Evolutionary conservation across 2,113 vertebrate species (phyloP).

Genomic region (Romanogobio albipinnatus): DNA sequence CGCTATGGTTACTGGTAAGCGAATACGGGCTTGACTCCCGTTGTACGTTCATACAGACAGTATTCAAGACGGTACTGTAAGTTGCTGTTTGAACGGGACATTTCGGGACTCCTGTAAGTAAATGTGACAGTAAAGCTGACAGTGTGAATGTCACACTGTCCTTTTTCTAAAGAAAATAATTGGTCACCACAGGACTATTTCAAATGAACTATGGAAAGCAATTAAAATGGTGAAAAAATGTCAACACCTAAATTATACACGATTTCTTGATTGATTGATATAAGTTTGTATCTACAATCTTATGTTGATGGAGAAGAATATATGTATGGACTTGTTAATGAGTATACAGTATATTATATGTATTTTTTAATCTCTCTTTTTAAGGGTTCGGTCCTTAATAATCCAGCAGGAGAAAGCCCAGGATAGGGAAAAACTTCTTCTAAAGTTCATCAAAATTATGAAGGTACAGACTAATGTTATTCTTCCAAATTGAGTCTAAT

Average conservation of each 20-base stretch:
- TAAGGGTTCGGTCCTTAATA: conserved; percentile 94
- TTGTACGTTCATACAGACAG: no score
- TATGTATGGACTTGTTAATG: not conserved
- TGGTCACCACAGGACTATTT: not conserved
- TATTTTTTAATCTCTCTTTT: not conserved
- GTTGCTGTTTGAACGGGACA: no score
- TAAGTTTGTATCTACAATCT: not conserved
- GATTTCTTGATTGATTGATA: not conserved
- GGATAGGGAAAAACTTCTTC: conserved; percentile 88
- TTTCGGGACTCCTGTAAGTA: no score
- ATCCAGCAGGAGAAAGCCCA: conserved; percentile 94
- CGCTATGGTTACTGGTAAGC: no score
- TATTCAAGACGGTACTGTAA: no score
- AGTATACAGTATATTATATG: not conserved
- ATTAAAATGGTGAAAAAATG: not conserved
- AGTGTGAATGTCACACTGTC: no score
- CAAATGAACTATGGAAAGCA: not conserved
- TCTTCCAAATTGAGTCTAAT: not conserved
- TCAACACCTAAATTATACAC: not conserved
- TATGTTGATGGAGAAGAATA: not conserved
- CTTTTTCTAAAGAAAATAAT: not conserved
- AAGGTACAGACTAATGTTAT: conserved; percentile 77
- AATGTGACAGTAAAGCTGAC: no score
- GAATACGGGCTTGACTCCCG: no score
- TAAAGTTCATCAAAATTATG: conserved; percentile 96